Evolutionary conservation across 1,140 invertebrate species (phyloP).

Genomic region (Eupristina koningsbergeri): DNA sequence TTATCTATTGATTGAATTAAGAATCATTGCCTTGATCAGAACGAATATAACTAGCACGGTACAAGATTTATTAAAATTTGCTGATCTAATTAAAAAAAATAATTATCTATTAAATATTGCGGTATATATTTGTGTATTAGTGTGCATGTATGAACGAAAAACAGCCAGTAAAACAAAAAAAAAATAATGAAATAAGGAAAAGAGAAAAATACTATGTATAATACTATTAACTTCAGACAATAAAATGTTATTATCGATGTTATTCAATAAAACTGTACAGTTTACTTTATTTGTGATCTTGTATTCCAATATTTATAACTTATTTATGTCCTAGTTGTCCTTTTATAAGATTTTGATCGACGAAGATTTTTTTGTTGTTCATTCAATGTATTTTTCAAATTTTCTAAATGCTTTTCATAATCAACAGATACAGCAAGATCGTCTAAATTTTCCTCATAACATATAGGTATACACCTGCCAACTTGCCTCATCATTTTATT

Average conservation of each 20-base stretch:
- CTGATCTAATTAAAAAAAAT: conserved; percentile 52
- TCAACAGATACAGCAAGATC: conserved; percentile 54
- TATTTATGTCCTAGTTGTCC: conserved; percentile 30
- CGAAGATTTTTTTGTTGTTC: conserved; percentile 53
- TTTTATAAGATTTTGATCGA: conserved; percentile 55
- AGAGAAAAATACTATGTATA: conserved; percentile 61
- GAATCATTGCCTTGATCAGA: conserved; percentile 58
- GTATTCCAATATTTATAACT: not conserved
- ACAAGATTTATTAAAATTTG: conserved; percentile 32
- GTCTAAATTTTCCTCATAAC: conserved; percentile 61
- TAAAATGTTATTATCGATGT: conserved; percentile 74
- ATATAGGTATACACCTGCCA: conserved; percentile 60
- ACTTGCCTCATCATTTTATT: conserved; percentile 64
- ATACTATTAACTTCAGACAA: conserved; percentile 72
- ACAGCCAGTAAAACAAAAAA: not conserved
- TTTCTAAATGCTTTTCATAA: conserved; percentile 62
- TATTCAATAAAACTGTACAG: conserved; percentile 55
- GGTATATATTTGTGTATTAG: not conserved
- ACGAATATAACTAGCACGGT: conserved; percentile 42
- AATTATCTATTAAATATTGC: conserved; percentile 55
- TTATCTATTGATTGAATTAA: conserved; percentile 53
- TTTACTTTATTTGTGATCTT: conserved; percentile 33
- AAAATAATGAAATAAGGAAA: conserved; percentile 54
- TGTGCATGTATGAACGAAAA: not conserved
- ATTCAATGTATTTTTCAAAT: conserved; percentile 59